Conservation (phyloP, 2,888 invertebrate genomes). For the Hecatera dysodea region DNA sequence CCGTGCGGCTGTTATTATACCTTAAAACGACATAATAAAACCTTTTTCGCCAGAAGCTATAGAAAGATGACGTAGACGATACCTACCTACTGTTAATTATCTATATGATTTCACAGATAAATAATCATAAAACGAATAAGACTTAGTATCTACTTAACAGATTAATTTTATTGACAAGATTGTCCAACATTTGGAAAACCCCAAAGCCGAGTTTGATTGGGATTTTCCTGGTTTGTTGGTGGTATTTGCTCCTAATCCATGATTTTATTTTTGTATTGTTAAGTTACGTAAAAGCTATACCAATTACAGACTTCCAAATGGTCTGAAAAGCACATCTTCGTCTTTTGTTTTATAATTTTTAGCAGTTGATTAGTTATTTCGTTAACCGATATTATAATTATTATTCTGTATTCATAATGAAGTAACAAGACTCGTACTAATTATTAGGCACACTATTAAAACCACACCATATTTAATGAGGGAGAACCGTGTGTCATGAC, state of each 20-base stretch:
- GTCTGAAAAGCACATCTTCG: background rate
- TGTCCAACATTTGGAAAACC: background rate
- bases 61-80: background rate
- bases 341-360: background rate
- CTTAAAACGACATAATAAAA: no score
- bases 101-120: background rate
- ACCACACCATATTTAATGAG: no score
- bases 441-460: no score
- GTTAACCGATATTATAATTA: no score
- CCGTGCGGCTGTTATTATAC: no score
- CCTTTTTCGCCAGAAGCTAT: no score
- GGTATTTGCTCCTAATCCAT: background rate
- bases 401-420: no score
- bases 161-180: conserved; percentile 12
- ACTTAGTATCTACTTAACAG: background rate
- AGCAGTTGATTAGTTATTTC: no score
- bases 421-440: no score
- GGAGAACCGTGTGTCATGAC: no score
- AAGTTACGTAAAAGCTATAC: no score
- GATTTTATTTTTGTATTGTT: background rate
- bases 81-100: background rate
- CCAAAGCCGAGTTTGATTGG: background rate
- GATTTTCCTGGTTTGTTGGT: background rate
- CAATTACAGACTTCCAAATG: background rate
- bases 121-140: background rate